Evolutionary conservation across 2,113 vertebrate genomes (phyloP).

Genomic region (Cynoglossus semilaevis): DNA sequence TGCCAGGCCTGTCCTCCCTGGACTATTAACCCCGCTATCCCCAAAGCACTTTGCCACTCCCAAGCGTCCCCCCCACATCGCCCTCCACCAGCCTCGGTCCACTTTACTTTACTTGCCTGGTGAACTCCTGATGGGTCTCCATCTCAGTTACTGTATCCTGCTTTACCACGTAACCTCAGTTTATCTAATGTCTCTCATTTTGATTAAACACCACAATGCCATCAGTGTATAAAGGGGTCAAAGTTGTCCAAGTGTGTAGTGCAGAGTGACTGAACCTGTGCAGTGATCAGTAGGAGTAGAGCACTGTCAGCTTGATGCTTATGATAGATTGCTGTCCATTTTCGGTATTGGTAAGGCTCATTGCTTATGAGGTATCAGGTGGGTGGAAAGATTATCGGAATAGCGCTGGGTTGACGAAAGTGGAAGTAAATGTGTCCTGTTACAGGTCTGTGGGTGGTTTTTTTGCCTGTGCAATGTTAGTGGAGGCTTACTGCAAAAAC

Average conservation of each 20-base stretch:
- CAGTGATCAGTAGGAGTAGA: slow-evolving; percentile 49
- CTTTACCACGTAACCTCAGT: slow-evolving; percentile 16
- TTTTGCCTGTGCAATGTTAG: slow-evolving; percentile 38
- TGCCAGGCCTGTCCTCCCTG: slow-evolving; percentile 89
- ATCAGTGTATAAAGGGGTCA: slow-evolving; percentile 46
- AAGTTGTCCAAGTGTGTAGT: slow-evolving; percentile 15
- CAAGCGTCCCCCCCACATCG: slow-evolving; percentile 57
- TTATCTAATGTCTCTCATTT: slow-evolving; percentile 30
- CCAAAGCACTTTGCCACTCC: slow-evolving; percentile 53
- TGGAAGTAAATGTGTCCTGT: slow-evolving; percentile 48
- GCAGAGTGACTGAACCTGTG: slow-evolving; percentile 44
- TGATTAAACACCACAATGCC: slow-evolving; percentile 32
- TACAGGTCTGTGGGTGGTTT: slow-evolving; percentile 53
- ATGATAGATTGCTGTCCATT: slow-evolving; percentile 68
- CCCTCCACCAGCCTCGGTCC: slow-evolving; percentile 26
- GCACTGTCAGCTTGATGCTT: slow-evolving; percentile 28
- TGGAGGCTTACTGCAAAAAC: slow-evolving; percentile 30
- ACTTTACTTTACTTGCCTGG: slow-evolving; percentile 15
- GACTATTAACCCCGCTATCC: slow-evolving; percentile 88
- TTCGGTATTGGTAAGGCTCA: slow-evolving; percentile 63
- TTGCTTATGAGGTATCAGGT: slow-evolving; percentile 59
- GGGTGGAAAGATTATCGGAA: slow-evolving; percentile 71
- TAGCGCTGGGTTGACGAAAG: slow-evolving; percentile 49
- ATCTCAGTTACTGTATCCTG: slow-evolving; percentile 14
- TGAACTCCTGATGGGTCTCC: not conserved